A percentile compares a stretch with the other conserved stretches of the same genome.
phyloP scores from a whole-genome alignment of 2,888 invertebrate species.

The Erebia ligea region DNA sequence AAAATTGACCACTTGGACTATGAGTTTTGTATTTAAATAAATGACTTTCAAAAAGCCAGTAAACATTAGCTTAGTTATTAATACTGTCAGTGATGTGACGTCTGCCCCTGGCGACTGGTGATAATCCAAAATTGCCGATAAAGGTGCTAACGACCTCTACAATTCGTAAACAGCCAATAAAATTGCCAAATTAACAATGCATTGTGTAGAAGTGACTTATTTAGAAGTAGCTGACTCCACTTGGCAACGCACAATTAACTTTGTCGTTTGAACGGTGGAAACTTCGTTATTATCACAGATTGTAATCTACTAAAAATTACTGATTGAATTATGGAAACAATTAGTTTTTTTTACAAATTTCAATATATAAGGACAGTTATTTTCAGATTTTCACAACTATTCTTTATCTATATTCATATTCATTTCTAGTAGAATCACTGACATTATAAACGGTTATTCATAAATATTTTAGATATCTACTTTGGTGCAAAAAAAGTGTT shows the following conservation, averaged over 20 bases:
- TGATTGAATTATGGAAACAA: too few species aligned
- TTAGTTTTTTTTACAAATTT: too few species aligned
- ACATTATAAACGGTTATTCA: not conserved
- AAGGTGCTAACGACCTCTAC: conserved; percentile 68
- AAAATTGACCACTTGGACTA: too few species aligned
- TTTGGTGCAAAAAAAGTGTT: conserved; percentile 15
- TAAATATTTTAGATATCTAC: not conserved
- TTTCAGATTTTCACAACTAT: not conserved
- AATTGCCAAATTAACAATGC: conserved; percentile 49
- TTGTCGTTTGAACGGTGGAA: too few species aligned
- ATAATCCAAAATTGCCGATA: conserved; percentile 60
- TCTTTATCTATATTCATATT: not conserved
- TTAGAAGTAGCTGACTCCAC: not conserved
- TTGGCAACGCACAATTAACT: not conserved
- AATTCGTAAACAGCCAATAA: conserved; percentile 56
- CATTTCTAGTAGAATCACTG: not conserved
- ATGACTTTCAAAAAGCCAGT: not conserved
- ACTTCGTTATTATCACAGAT: too few species aligned
- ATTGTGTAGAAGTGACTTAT: conserved; percentile 42
- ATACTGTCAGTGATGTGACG: conserved; percentile 28
- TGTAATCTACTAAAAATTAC: too few species aligned
- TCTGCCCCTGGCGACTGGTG: conserved; percentile 42
- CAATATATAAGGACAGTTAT: too few species aligned
- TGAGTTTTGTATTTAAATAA: not conserved
- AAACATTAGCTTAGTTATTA: not conserved